These are phyloP conservation scores for Vanessa atalanta DNA, from an alignment of 1,140 invertebrate species.

Conservation along the genomic window DNA sequence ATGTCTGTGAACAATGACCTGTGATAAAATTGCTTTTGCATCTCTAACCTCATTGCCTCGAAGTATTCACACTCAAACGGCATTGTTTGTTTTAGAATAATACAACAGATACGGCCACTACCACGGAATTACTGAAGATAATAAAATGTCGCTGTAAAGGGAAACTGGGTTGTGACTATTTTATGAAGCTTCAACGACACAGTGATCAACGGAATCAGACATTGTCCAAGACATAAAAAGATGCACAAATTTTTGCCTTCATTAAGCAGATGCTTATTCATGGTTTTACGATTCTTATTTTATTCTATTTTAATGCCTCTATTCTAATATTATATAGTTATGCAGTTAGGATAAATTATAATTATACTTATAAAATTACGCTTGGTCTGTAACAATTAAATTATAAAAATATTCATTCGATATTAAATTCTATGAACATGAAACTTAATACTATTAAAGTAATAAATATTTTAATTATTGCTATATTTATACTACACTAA, in stretches of 20 bases:
- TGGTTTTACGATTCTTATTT: too few species aligned
- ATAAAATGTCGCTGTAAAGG: constrained; percentile 27
- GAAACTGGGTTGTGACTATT: constrained; percentile 19
- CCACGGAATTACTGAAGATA: constrained; percentile 14
- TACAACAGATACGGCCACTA: constrained; percentile 15
- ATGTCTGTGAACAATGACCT: constrained; percentile 23
- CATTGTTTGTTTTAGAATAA: constrained; percentile 24
- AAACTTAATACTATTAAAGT: not conserved
- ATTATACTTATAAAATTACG: too few species aligned
- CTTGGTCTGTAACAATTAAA: too few species aligned
- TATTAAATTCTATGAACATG: not conserved
- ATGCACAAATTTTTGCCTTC: not conserved
- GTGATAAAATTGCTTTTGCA: constrained; percentile 34
- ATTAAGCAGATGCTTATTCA: too few species aligned
- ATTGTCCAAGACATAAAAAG: not conserved
- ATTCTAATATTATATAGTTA: too few species aligned
- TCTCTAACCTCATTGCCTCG: constrained; percentile 28
- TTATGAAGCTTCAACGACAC: constrained; percentile 2
- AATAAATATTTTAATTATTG: not conserved
- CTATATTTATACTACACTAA: not conserved
- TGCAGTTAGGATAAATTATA: too few species aligned
- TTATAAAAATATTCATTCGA: too few species aligned
- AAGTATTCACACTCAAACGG: constrained; percentile 21
- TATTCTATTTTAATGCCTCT: too few species aligned
- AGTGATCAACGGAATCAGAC: not conserved